phyloP scores from a whole-genome alignment of 2,797 vertebrate species.

The Scyliorhinus canicula region DNA sequence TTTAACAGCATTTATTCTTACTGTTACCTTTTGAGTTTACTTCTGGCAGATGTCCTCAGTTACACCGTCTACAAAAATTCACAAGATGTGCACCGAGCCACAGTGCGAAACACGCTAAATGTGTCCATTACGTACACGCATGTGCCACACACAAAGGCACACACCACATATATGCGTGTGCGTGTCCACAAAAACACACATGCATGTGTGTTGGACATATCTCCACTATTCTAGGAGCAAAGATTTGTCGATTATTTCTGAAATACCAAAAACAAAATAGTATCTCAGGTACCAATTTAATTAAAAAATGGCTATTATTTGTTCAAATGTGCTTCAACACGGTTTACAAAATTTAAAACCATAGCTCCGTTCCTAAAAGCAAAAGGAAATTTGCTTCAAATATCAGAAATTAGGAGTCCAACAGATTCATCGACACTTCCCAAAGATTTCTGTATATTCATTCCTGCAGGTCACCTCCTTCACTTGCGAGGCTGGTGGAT shows the following conservation, averaged over 20 bases:
- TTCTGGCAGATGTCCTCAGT: neutral
- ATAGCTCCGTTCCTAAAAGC: neutral
- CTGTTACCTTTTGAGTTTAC: neutral
- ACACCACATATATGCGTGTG: neutral
- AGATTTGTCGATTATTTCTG: neutral
- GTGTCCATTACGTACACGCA: neutral
- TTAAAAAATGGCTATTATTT: constrained; percentile 32
- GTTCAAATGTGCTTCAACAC: neutral
- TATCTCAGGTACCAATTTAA: constrained; percentile 13
- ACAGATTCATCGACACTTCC: neutral
- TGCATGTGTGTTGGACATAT: neutral
- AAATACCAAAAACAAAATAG: neutral
- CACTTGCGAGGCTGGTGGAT: constrained; percentile 98
- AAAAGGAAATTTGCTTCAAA: neutral
- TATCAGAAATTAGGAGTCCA: constrained; percentile 7
- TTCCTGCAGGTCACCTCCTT: constrained; percentile 44
- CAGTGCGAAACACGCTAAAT: neutral
- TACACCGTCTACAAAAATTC: neutral
- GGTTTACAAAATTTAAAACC: constrained; percentile 35
- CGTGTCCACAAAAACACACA: neutral
- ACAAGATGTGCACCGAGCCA: neutral
- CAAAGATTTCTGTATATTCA: constrained; percentile 1
- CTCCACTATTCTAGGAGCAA: neutral
- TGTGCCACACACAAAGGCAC: neutral
- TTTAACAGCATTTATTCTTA: neutral